These are phyloP conservation scores for Listrodromus nycthemerus DNA, from an alignment of 2,888 invertebrate genomes.

Conservation along the genomic window DNA sequence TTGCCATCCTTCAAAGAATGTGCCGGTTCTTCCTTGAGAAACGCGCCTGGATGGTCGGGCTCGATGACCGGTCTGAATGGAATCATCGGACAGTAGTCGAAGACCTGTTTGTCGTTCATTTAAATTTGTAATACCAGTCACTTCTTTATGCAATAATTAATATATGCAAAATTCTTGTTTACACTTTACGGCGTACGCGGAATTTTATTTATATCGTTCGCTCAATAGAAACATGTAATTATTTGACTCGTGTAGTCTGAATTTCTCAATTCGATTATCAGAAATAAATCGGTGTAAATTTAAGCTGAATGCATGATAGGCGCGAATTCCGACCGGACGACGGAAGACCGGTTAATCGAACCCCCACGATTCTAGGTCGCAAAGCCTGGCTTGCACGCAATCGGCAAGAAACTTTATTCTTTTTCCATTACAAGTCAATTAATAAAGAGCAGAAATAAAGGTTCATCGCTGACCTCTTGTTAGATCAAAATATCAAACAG, in stretches of 20 bases:
- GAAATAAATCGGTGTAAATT: constrained; percentile 22
- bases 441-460: constrained; percentile 6
- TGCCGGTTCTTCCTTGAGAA: constrained; percentile 88
- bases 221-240: background rate
- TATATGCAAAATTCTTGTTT: background rate
- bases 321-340: background rate
- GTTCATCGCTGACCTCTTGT: background rate
- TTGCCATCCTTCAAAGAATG: constrained; percentile 85
- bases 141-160: background rate
- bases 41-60: constrained; percentile 88
- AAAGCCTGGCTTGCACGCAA: background rate
- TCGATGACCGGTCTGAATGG: constrained; percentile 92
- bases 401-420: background rate
- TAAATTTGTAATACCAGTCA: background rate
- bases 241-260: background rate
- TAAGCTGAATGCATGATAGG: background rate
- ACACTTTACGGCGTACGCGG: background rate
- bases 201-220: constrained; percentile 23
- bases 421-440: background rate
- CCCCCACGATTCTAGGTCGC: constrained; percentile 38
- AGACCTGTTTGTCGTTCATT: constrained; percentile 17
- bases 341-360: constrained; percentile 15
- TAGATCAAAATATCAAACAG: background rate
- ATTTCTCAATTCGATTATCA: constrained; percentile 23
- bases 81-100: constrained; percentile 86